Evolutionary conservation across 2,888 invertebrate species (phyloP), one percentile per base, ranked within the genome.

Genomic region (Actias luna): DNA sequence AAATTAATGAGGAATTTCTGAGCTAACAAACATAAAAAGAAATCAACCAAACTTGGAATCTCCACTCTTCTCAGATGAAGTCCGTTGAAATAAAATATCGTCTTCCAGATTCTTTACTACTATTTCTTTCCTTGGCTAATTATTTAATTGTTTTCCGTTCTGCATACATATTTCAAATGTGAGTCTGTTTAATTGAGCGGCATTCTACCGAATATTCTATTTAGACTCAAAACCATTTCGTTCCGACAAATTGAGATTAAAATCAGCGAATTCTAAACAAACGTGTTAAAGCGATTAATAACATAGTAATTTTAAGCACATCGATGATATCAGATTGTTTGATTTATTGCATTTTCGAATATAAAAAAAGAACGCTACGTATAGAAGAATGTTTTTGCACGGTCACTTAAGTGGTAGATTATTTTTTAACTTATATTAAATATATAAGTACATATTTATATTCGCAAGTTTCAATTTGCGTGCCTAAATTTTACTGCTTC

Each of bases 321-420:
- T 29, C 29, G 55, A 55, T 55, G 55, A 55, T 55, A 29, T 55
- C 55, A 29, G 27, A 29, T n/a, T 29, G 5, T 27, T 29, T 55
- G 55, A 55, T 55, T 55, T 55, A 55, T 55, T 27, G 55, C 29
- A 29, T 29, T 29, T 29, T 29, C n/a, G 16, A 4, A 8, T 25
- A 4, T n/a, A 55, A 55, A 55, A n/a, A n/a, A n/a, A n/a, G n/a
- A 29, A 55, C 16, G 5, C 29, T 29, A 55, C 5, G 16, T 29
- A 29, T 29, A 55, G 29, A 29, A 7, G 16, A 29, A 55, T 14
- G 46, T 55, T 55, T 55, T 55, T 55, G 55, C n/a, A 14, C 29
- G 1, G 16, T 29, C 1, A 55, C 29, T 55, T 55, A 55, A 55
- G 55, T 14, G n/a, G 55, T n/a, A 55, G 55, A 25, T 25, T 25